phyloP scores from a whole-genome alignment of 2,113 vertebrate genomes.

The Chinchilla lanigera region DNA sequence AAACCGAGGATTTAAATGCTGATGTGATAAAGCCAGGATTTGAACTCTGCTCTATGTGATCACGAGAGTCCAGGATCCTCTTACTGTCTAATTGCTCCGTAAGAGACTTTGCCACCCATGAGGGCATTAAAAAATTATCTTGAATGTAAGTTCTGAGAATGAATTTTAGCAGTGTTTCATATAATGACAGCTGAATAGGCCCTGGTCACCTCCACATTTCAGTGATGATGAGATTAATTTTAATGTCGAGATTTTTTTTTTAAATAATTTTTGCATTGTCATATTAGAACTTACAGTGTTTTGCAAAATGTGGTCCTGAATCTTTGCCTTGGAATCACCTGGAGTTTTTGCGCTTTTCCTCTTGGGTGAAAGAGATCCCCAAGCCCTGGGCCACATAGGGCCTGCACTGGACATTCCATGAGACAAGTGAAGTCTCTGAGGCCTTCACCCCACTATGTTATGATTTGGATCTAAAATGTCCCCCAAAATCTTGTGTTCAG shows the following conservation, averaged over 20 bases:
- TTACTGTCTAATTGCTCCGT: not conserved
- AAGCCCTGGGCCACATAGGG: not conserved
- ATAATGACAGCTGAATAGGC: not conserved
- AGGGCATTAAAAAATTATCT: not conserved
- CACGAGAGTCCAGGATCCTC: not conserved
- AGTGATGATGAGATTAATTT: not conserved
- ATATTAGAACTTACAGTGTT: not conserved
- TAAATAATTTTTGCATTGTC: not conserved
- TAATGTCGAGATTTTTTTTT: not conserved
- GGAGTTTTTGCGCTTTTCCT: not conserved
- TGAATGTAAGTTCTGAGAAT: not conserved
- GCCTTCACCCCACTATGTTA: not conserved
- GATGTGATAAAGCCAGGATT: not conserved
- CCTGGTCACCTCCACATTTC: not conserved
- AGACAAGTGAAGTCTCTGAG: not conserved
- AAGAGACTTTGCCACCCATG: not conserved
- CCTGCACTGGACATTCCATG: not conserved
- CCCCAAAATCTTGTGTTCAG: not conserved
- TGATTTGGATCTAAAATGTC: not conserved
- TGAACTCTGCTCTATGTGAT: not conserved
- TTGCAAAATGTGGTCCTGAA: not conserved
- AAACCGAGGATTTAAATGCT: not conserved
- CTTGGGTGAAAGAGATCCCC: not conserved
- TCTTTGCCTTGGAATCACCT: not conserved
- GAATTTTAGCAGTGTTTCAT: not conserved